phyloP scores from a whole-genome alignment of 2,888 invertebrate species.

The Salpingus planirostris region DNA sequence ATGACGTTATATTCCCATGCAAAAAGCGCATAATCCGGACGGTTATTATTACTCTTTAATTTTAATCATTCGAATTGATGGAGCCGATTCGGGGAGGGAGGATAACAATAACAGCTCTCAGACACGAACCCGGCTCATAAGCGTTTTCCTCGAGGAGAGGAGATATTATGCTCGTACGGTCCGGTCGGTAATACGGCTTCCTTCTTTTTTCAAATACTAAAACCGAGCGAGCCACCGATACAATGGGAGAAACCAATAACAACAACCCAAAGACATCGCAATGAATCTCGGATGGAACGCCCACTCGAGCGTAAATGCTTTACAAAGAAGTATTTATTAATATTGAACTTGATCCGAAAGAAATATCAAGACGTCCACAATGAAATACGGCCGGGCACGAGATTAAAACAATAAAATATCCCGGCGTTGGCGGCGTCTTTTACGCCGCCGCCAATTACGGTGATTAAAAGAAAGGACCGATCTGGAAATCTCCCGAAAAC shows the following conservation, averaged over 20 bases:
- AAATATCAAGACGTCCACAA: constrained; percentile 23
- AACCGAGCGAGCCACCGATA: constrained; percentile 13
- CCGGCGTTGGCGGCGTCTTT: too few relatives aligned
- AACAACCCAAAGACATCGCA: constrained; percentile 30
- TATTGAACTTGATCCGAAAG: constrained; percentile 25
- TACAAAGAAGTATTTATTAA: constrained; percentile 31
- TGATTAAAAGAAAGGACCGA: too few relatives aligned
- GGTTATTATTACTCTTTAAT: constrained; percentile 9
- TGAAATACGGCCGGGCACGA: constrained; percentile 19
- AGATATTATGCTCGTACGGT: not conserved
- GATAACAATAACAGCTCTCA: constrained; percentile 4
- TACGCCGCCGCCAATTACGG: too few relatives aligned
- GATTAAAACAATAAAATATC: constrained; percentile 20
- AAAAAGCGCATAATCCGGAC: constrained; percentile 4
- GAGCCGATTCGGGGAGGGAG: constrained; percentile 4
- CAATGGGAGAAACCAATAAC: constrained; percentile 28
- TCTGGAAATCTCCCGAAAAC: too few relatives aligned
- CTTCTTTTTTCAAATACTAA: constrained; percentile 19
- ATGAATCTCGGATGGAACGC: constrained; percentile 38
- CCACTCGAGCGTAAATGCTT: constrained; percentile 27
- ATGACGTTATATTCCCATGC: constrained; percentile 2
- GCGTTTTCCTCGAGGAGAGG: too few relatives aligned
- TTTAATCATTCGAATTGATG: constrained; percentile 5
- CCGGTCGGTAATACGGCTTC: not conserved
- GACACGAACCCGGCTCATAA: constrained; percentile 3